Evolutionary conservation across 2,888 invertebrate species (phyloP).

Genomic region (Peribatodes rhomboidaria): DNA sequence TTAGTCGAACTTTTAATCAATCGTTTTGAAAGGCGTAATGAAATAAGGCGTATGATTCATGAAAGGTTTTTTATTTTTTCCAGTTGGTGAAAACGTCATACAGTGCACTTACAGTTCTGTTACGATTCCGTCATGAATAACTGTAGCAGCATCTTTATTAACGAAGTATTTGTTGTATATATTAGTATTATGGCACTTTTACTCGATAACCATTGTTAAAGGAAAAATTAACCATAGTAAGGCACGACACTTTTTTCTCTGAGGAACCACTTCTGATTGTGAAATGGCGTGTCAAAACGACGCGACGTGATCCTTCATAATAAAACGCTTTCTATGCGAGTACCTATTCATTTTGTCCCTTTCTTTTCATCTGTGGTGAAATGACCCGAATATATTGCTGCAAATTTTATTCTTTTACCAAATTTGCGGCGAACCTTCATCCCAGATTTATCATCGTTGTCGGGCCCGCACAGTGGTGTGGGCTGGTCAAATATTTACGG

Average conservation of each 20-base stretch:
- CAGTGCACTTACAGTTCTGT: slow-evolving; percentile 74
- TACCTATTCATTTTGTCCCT: background rate
- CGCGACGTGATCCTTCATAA: slow-evolving; percentile 1
- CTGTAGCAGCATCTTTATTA: background rate
- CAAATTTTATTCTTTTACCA: slow-evolving; percentile 9
- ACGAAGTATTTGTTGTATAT: background rate
- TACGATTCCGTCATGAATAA: slow-evolving; percentile 56
- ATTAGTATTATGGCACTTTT: background rate
- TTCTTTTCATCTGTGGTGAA: background rate
- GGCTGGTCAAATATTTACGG: slow-evolving; percentile 34
- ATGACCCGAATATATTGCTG: slow-evolving; percentile 8
- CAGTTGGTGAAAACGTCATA: slow-evolving; percentile 80
- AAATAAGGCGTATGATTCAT: too few species aligned
- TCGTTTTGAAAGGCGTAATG: background rate
- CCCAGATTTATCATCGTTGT: slow-evolving; percentile 8
- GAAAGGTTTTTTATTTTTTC: slow-evolving; percentile 49
- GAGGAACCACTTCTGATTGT: background rate
- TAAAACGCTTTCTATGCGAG: too few species aligned
- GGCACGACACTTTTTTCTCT: background rate
- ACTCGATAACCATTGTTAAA: background rate
- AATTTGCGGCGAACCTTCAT: slow-evolving; percentile 7
- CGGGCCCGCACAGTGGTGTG: background rate
- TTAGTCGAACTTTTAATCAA: too few species aligned
- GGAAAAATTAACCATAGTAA: background rate
- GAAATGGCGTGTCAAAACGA: background rate